A percentile compares a stretch with the other conserved stretches of the same genome.
phyloP scores from a whole-genome alignment of 2,888 invertebrate species.

The Elegia similella region DNA sequence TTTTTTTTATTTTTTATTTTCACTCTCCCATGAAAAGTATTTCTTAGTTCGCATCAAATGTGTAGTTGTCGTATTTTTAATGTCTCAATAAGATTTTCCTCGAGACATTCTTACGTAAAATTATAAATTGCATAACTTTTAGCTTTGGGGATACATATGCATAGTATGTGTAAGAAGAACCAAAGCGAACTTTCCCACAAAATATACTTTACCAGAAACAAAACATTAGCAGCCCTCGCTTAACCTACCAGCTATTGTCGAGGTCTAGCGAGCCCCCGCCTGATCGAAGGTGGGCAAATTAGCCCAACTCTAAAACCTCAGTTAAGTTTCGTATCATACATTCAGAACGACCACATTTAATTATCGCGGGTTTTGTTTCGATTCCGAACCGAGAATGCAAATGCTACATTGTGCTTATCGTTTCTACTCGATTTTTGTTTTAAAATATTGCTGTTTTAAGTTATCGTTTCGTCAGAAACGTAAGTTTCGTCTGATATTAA shows the following conservation, averaged over 20 bases:
- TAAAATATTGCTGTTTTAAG: conserved; percentile 8
- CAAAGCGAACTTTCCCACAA: too few relatives aligned
- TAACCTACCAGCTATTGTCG: conserved; percentile 20
- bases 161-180: too few relatives aligned
- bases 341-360: conserved; percentile 78
- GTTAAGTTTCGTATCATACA: conserved; percentile 80
- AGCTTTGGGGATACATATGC: too few relatives aligned
- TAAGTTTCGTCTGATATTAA: background rate
- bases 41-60: too few relatives aligned
- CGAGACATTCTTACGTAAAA: too few relatives aligned
- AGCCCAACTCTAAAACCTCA: conserved; percentile 80
- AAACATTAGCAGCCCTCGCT: too few relatives aligned
- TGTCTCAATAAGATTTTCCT: too few relatives aligned
- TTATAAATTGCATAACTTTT: too few relatives aligned
- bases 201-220: too few relatives aligned
- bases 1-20: too few relatives aligned
- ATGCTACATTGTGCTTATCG: conserved; percentile 11
- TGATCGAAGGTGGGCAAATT: conserved; percentile 79
- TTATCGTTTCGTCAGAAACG: background rate
- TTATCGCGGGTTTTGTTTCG: conserved; percentile 77
- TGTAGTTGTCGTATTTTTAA: too few relatives aligned
- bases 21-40: too few relatives aligned
- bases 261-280: conserved; percentile 42
- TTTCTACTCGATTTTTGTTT: conserved; percentile 14
- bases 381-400: conserved; percentile 16